Conservation (phyloP, 2,797 vertebrate genomes). For the Benthosema pterotum region DNA sequence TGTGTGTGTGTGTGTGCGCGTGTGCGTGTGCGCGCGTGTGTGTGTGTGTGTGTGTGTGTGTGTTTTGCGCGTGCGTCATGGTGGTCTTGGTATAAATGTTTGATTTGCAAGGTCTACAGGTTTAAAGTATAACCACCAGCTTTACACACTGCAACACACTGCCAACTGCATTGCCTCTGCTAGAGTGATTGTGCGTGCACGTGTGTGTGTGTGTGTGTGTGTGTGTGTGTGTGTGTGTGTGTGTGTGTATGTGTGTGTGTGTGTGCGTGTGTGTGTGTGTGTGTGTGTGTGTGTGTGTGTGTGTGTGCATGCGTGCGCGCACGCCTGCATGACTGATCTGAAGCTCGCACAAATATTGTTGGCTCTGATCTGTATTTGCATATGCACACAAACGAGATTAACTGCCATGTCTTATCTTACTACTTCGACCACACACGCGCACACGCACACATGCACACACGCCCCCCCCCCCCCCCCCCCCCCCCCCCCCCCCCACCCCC, state of each 20-base stretch:
- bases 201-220: slow-evolving; percentile 12
- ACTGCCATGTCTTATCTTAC: slow-evolving; percentile 66
- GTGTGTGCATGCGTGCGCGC: too few relatives aligned
- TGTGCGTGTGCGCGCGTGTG: too few relatives aligned
- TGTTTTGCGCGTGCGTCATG: too few relatives aligned
- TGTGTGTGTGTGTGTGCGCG: too few relatives aligned
- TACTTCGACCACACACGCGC: slow-evolving; percentile 44
- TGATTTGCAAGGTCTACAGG: slow-evolving; percentile 14
- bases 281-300: slow-evolving; percentile 18
- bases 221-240: slow-evolving; percentile 12
- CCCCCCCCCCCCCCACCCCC: too few relatives aligned
- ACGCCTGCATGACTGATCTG: neutral
- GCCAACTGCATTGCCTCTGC: slow-evolving; percentile 28
- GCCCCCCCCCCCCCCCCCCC: too few relatives aligned
- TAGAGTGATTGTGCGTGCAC: too few relatives aligned
- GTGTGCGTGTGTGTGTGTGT: slow-evolving; percentile 50
- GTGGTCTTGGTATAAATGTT: too few relatives aligned
- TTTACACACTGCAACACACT: slow-evolving; percentile 41
- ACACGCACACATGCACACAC: too few relatives aligned
- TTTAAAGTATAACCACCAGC: slow-evolving; percentile 28
- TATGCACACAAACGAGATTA: slow-evolving; percentile 66
- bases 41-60: too few relatives aligned
- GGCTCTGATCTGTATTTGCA: slow-evolving; percentile 62
- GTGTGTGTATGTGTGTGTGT: slow-evolving; percentile 31
- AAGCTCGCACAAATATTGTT: slow-evolving; percentile 9